phyloP scores from a whole-genome alignment of 1,140 invertebrate genomes.

The Bicyclus anynana region DNA sequence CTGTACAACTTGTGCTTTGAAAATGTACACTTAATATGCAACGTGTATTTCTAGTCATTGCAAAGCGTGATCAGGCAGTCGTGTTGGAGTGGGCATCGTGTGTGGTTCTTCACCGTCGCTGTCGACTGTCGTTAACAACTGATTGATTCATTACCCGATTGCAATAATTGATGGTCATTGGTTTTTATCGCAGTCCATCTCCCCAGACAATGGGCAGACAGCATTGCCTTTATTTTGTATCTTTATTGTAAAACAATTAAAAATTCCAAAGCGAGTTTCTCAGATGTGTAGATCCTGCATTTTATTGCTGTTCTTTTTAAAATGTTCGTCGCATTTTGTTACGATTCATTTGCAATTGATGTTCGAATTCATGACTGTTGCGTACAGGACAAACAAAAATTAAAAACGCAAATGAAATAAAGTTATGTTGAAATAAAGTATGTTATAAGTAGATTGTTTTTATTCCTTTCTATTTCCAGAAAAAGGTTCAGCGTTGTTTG shows the following conservation, averaged over 20 bases:
- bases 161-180: conserved; percentile 53
- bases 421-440: too few relatives aligned
- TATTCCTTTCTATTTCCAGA: too few relatives aligned
- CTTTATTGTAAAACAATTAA: conserved; percentile 2
- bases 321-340: neutral
- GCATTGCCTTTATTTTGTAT: neutral
- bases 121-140: conserved; percentile 56
- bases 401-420: too few relatives aligned
- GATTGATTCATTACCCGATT: conserved; percentile 67
- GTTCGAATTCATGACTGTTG: neutral
- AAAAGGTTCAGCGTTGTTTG: too few relatives aligned
- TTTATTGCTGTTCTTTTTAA: neutral
- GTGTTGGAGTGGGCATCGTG: conserved; percentile 32
- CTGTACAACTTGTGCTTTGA: neutral
- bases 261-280: neutral
- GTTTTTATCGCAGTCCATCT: conserved; percentile 41
- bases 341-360: conserved; percentile 27
- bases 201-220: conserved; percentile 39
- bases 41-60: conserved; percentile 14
- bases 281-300: neutral
- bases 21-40: conserved; percentile 29
- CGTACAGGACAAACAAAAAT: too few relatives aligned
- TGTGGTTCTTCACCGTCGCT: conserved; percentile 47
- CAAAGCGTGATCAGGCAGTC: conserved; percentile 10
- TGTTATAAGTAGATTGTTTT: too few relatives aligned